Evolutionary conservation across 1,140 invertebrate genomes (phyloP), one percentile per base, ranked within the genome.

Genomic region (Sinonovacula constricta): DNA sequence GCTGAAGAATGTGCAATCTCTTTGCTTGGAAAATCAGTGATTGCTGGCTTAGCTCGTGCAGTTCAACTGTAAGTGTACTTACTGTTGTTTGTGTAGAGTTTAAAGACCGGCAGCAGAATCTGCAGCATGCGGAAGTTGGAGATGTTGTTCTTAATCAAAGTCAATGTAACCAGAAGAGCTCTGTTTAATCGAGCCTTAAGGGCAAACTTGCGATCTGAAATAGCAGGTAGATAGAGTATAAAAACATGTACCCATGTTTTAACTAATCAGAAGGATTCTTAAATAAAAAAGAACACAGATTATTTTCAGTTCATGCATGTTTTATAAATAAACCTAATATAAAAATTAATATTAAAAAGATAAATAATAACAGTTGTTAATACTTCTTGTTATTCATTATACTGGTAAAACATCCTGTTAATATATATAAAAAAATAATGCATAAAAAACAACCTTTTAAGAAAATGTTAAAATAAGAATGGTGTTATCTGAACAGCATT

Each of bases 181-280:
- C 87, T 82, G 72, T 85, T 86, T 56, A 90, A 70, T 54, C 90
- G 63, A 12, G 88, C 90, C 79, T 90, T 90, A 51, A 90, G 81
- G 28, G 87, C 85, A 88, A 91, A 90, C 69, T 90, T 90, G 7
- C 87, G 77, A 83, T 91, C 90, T 91, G 83, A n/a, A n/a, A n/a
- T n/a, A n/a, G n/a, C n/a, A n/a, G n/a, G n/a, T n/a, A n/a, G n/a
- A n/a, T n/a, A n/a, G n/a, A n/a, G n/a, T n/a, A n/a, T n/a, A n/a
- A n/a, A n/a, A n/a, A n/a, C n/a, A n/a, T n/a, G n/a, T n/a, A n/a
- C n/a, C n/a, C n/a, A n/a, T n/a, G n/a, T n/a, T n/a, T n/a, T n/a
- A n/a, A n/a, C n/a, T n/a, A n/a, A n/a, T n/a, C n/a, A n/a, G n/a
- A n/a, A n/a, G n/a, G n/a, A n/a, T n/a, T n/a, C n/a, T n/a, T n/a